Base-by-base conservation (phyloP, 2,888 invertebrate genomes). In the Ennomos fuscantarius region DNA sequence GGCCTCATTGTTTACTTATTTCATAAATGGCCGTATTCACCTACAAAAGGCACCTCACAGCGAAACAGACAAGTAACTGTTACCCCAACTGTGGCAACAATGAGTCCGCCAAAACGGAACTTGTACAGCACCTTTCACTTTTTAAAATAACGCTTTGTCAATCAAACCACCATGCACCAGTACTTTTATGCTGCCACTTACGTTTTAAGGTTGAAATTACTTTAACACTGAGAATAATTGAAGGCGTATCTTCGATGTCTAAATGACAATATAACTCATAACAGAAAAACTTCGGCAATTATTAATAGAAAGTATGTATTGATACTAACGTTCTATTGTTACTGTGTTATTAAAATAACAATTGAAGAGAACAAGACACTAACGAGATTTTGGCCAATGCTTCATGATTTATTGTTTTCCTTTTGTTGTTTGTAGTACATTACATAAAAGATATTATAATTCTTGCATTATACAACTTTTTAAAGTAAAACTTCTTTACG, bases 111-210 rank as follows among this genome's bases (percentile, higher is more conserved):
- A 69, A 68, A 80, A 79, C 77, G 79, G 68, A 75, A 80, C 80
- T 60, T 74, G 79, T 68, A 72, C 65, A 50, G 55, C 55, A 51
- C 58, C 79, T 81, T 80, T 80, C 80, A 76, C 80, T 81, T 80
- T 78, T 74, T 57, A 68, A 69, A 65, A 65, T 55, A 54, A 59
- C 53, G 49, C 41, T 36, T 35, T 49, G 58, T 59, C 58, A 59
- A 54, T 59, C 58, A 59, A 40, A 53, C 54, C 57, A 62, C 58
- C 44, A 51, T 42, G 36, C 56, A 41, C 59, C 24, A 24, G 53
- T 62, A 62, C 13, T 45, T 31, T 50, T 42, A 31, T 40, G 12
- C 32, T 6, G 40, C 47, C 46, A 51, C 8, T 15, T n/a, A 39
- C 42, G 50, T 2, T 34, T 47, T 61, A 64, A 50, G 52, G 52